Evolutionary conservation across 2,797 vertebrate species (phyloP).

Genomic region (Sardinella longiceps): DNA sequence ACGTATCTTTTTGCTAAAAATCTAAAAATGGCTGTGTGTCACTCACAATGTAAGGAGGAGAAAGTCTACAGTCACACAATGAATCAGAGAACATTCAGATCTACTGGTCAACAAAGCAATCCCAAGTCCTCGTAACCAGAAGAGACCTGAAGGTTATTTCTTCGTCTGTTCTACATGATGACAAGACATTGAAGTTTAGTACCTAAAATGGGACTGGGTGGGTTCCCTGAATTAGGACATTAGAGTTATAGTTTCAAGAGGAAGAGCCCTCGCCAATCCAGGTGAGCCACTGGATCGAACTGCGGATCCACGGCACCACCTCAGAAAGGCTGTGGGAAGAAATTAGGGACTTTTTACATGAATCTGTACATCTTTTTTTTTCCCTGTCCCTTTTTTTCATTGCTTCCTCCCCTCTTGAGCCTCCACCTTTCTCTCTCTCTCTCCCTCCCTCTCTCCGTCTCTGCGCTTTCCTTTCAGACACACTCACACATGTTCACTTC

Average conservation of each 20-base stretch:
- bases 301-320: background rate
- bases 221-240: slow-evolving; percentile 27
- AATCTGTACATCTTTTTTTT: background rate
- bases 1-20: slow-evolving; percentile 18
- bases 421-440: background rate
- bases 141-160: slow-evolving; percentile 16
- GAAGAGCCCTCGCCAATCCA: background rate
- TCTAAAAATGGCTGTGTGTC: background rate
- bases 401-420: background rate
- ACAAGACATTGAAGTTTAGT: slow-evolving; percentile 32
- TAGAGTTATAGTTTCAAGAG: background rate
- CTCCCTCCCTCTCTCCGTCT: background rate
- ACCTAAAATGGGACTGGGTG: slow-evolving; percentile 41
- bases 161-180: slow-evolving; percentile 23
- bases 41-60: slow-evolving; percentile 18
- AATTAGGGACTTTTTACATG: slow-evolving; percentile 18
- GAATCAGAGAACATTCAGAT: slow-evolving; percentile 13
- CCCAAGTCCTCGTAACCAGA: background rate
- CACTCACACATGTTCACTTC: background rate
- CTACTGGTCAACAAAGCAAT: slow-evolving; percentile 14
- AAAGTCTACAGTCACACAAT: slow-evolving; percentile 9
- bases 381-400: background rate
- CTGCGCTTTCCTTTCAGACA: background rate
- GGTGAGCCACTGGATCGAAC: background rate
- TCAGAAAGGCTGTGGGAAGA: background rate